Base-by-base conservation (phyloP, 2,113 vertebrate species). In the Chloropsis cyanopogon region DNA sequence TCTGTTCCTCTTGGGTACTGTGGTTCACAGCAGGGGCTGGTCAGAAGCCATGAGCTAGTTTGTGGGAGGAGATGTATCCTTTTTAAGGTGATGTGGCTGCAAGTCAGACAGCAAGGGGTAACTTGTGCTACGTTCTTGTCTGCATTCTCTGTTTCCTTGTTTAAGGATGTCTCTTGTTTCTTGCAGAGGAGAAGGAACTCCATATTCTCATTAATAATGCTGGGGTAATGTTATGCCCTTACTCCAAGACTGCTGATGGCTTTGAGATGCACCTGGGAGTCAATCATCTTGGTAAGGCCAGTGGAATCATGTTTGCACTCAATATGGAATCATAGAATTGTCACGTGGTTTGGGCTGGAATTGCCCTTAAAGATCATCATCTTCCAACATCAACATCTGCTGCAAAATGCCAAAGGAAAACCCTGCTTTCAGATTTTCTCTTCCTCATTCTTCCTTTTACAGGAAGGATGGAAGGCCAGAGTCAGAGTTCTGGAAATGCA, bases 191-290 rank as follows among this genome's bases (percentile, higher is more conserved):
- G 89, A 98, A 98, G 82, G 95, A 98, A 6, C 98, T 99, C 76
- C 99, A 99, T 68, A 97, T 99, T 83, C 97, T 99, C 60, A 98
- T 99, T 92, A 99, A 99, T 96, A 99, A 99, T 6, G 99, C 99
- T 6, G 99, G 99, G 9, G 98, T 99, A 85, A 99, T 99, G 99
- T 98, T 99, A 98, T 99, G 98, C 60, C 99, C 99, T 68, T 99
- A 99, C 96, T 98, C 98, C 47, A 99, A 99, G 97, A 99, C 99
- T 5, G 96, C 79, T 2, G 99, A 99, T 61, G 99, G 99, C 95
- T 99, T 99, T 91, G 99, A 99, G 97, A 99, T 99, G 99, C 99
- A 99, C 21, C 97, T 99, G 5, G 99, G 99, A 92, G 98, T 99
- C 93, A 99, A 99, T 93, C 98, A 99, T 70, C 97, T 99, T 50